These are phyloP conservation scores for Lophura swinhoii DNA, from an alignment of 2,797 vertebrate genomes.

Conservation along the genomic window DNA sequence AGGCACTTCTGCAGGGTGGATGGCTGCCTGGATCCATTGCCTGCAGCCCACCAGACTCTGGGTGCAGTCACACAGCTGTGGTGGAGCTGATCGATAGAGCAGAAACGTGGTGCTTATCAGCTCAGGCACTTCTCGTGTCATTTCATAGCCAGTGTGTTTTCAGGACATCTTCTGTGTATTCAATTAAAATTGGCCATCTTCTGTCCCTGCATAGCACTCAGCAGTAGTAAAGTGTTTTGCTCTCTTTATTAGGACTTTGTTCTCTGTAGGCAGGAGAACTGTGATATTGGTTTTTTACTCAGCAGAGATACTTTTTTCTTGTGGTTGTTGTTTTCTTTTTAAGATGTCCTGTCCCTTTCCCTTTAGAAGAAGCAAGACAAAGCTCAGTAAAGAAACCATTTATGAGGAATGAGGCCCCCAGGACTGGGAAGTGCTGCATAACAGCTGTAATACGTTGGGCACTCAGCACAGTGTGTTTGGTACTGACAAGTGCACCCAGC, in stretches of 20 bases:
- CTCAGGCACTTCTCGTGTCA: neutral
- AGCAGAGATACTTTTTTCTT: accelerated
- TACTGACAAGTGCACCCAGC: neutral
- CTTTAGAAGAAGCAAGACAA: neutral
- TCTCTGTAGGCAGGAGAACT: neutral
- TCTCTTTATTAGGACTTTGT: neutral
- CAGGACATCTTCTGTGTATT: neutral
- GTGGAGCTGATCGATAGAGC: neutral
- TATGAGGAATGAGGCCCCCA: neutral
- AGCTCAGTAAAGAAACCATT: neutral
- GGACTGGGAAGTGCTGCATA: neutral
- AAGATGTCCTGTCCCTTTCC: neutral
- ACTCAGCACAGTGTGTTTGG: neutral
- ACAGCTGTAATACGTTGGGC: neutral
- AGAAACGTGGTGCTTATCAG: neutral
- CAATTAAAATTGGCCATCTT: neutral
- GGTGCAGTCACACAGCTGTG: neutral
- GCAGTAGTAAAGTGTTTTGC: neutral
- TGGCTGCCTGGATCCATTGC: neutral
- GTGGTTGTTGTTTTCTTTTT: neutral
- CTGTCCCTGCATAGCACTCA: accelerated
- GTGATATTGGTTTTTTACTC: neutral
- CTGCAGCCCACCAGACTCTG: accelerated
- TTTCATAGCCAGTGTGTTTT: neutral
- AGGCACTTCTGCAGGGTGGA: neutral